Conservation (phyloP, 53 echinoderm and acorn worm species). For the Mesocentrotus franciscanus region DNA sequence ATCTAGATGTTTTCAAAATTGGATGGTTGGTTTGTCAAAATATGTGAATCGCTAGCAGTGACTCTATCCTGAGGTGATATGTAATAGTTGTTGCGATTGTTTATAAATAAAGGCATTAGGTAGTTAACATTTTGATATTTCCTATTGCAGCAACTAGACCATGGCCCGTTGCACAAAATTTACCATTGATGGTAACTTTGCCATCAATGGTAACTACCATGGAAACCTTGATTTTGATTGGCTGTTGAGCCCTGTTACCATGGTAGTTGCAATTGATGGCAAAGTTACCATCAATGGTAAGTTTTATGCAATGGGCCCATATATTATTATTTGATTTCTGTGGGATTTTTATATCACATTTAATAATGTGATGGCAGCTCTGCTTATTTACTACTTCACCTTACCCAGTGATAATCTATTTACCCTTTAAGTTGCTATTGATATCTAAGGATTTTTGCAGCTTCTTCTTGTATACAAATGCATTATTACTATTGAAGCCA, state of each 20-base stretch:
- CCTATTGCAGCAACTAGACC: too few species aligned
- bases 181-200: too few species aligned
- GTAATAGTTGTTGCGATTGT: not conserved
- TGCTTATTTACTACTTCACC: not conserved
- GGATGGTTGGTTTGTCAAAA: not conserved
- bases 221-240: too few species aligned
- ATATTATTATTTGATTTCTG: not conserved
- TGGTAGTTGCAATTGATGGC: too few species aligned
- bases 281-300: too few species aligned
- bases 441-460: not conserved
- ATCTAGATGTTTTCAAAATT: not conserved
- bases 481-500: not conserved
- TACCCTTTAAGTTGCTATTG: not conserved
- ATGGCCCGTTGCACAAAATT: too few species aligned
- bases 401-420: not conserved
- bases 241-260: too few species aligned
- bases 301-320: too few species aligned
- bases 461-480: not conserved
- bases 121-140: not conserved
- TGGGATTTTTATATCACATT: not conserved
- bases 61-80: not conserved
- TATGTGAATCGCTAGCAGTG: not conserved
- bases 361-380: not conserved
- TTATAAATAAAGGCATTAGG: not conserved
- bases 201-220: too few species aligned